A percentile compares a stretch with the other conserved stretches of the same genome.
These are phyloP conservation scores for Coendou prehensilis DNA, from an alignment of 2,797 vertebrate genomes.

Conservation along the genomic window DNA sequence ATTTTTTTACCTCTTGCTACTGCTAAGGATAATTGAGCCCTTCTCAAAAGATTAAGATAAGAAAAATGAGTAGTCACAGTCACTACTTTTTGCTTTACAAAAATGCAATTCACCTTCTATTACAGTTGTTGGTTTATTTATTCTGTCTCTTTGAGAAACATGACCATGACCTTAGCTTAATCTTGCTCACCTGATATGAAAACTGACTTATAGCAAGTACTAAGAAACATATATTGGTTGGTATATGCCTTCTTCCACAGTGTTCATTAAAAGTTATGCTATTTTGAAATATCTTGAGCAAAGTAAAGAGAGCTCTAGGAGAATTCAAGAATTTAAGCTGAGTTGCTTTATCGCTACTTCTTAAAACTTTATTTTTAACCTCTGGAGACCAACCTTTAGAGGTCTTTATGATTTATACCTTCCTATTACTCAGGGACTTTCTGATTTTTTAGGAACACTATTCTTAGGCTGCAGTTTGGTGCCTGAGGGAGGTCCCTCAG, in stretches of 20 bases:
- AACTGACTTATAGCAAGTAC: not conserved
- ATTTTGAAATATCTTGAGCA: slow-evolving; percentile 68
- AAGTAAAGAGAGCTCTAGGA: slow-evolving; percentile 35
- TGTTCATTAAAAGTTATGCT: slow-evolving; percentile 64
- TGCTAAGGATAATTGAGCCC: not conserved
- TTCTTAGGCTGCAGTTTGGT: slow-evolving; percentile 64
- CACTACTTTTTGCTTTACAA: not conserved
- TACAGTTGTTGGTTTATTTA: not conserved
- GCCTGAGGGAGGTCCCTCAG: slow-evolving; percentile 58
- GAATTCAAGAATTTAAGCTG: slow-evolving; percentile 50
- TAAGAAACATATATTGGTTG: not conserved
- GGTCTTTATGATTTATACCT: slow-evolving; percentile 58
- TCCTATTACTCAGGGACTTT: slow-evolving; percentile 67
- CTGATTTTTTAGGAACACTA: not conserved
- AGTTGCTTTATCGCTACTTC: not conserved
- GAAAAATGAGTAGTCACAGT: not conserved
- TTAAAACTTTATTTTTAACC: slow-evolving; percentile 75
- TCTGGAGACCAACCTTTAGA: slow-evolving; percentile 43
- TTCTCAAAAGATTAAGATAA: not conserved
- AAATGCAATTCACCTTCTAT: not conserved
- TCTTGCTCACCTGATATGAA: not conserved
- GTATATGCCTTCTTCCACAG: not conserved
- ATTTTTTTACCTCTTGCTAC: not conserved
- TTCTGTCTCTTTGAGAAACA: not conserved
- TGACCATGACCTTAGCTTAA: not conserved